Percentiles rank a stretch among this genome's conserved stretches.
phyloP scores from a whole-genome alignment of 2,797 vertebrate genomes.

The Tokudaia tokunoshimensis region DNA sequence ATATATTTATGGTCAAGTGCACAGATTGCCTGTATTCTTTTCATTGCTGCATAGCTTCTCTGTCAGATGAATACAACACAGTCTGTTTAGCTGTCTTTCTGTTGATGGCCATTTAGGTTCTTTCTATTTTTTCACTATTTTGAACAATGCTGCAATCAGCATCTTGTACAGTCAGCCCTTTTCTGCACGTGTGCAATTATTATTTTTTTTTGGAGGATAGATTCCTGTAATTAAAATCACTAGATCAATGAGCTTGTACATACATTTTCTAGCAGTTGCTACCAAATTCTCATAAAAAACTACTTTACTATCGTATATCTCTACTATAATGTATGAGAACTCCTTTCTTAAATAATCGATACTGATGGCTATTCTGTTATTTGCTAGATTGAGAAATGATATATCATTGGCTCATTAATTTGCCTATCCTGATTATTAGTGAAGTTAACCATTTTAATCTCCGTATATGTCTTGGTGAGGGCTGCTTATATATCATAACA shows the following conservation, averaged over 20 bases:
- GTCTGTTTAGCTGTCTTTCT: constrained; percentile 57
- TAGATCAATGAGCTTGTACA: constrained; percentile 45
- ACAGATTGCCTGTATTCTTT: neutral
- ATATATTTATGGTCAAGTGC: neutral
- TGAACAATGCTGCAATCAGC: constrained; percentile 77
- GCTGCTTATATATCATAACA: neutral
- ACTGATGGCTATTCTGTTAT: neutral
- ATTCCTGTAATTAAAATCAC: constrained; percentile 79
- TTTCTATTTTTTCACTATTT: constrained; percentile 66
- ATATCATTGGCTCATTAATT: neutral
- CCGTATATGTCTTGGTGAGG: neutral
- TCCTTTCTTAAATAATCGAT: constrained; percentile 43
- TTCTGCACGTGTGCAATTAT: constrained; percentile 72
- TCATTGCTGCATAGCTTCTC: neutral
- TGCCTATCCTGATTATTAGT: neutral
- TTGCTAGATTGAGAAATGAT: constrained; percentile 30
- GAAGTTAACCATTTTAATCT: constrained; percentile 46
- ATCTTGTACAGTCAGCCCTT: constrained; percentile 65
- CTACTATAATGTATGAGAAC: neutral
- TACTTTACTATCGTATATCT: neutral
- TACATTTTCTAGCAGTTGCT: constrained; percentile 60
- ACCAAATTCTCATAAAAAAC: constrained; percentile 18
- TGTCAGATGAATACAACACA: constrained; percentile 19
- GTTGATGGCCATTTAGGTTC: constrained; percentile 57
- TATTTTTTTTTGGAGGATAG: constrained; percentile 63